Percentiles rank a stretch among this genome's conserved stretches.
Conservation (phyloP, 1,140 invertebrate species). For the Zaprionus kolodkinae region DNA sequence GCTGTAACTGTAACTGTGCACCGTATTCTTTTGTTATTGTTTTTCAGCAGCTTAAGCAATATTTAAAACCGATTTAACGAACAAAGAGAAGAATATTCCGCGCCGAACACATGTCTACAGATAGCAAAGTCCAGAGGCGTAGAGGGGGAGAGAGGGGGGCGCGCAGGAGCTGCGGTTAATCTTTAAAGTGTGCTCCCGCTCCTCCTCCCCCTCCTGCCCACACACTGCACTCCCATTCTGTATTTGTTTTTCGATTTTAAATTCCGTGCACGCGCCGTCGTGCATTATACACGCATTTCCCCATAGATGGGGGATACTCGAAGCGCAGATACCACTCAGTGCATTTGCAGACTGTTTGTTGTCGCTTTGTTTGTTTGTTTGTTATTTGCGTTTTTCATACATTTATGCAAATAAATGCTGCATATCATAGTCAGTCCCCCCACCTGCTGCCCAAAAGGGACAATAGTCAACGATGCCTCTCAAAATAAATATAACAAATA, state of each 20-base stretch:
- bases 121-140: not conserved
- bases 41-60: slow-evolving; percentile 76
- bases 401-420: slow-evolving; percentile 76
- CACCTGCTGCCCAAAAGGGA: slow-evolving; percentile 12
- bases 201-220: not conserved
- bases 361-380: slow-evolving; percentile 1
- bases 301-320: slow-evolving; percentile 41
- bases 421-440: slow-evolving; percentile 35
- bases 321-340: slow-evolving; percentile 10
- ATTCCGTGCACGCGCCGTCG: slow-evolving; percentile 70
- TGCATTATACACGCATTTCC: slow-evolving; percentile 65
- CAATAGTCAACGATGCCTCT: slow-evolving; percentile 41
- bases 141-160: not conserved
- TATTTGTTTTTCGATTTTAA: slow-evolving; percentile 77
- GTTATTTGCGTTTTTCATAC: slow-evolving; percentile 64
- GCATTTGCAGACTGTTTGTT: not conserved
- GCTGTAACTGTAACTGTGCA: slow-evolving; percentile 48
- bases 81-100: slow-evolving; percentile 47
- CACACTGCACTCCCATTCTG: slow-evolving; percentile 4
- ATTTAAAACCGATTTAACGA: slow-evolving; percentile 69
- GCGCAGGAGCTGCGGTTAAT: slow-evolving; percentile 59
- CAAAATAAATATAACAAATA: slow-evolving; percentile 67
- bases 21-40: slow-evolving; percentile 54
- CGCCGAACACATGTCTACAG: slow-evolving; percentile 42
- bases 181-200: slow-evolving; percentile 68